Conservation (phyloP, 2,797 vertebrate genomes). For the Malurus leucopterus region DNA sequence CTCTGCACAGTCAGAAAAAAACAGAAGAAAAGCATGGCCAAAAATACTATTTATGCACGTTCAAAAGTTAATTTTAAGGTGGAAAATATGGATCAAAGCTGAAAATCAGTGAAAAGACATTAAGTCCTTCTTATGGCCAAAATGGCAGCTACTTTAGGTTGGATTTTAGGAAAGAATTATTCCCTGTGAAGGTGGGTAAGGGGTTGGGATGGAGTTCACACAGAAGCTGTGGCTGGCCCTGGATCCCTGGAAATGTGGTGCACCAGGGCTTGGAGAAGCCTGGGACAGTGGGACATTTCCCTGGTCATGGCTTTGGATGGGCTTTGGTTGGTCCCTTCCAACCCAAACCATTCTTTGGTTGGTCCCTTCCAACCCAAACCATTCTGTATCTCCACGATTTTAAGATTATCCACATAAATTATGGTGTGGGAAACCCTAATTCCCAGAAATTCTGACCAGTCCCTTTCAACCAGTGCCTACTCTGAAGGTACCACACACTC, state of each 20-base stretch:
- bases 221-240: neutral
- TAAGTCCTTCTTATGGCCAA: neutral
- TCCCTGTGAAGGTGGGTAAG: neutral
- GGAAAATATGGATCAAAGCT: neutral
- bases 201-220: neutral
- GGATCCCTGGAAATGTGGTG: neutral
- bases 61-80: neutral
- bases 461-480: neutral
- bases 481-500: neutral
- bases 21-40: rapidly evolving
- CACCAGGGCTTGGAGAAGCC: rapidly evolving
- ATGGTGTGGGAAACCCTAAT: neutral
- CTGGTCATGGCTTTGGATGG: neutral
- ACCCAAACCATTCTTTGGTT: no score
- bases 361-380: neutral
- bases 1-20: neutral
- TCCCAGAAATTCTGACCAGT: neutral
- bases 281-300: neutral
- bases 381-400: neutral
- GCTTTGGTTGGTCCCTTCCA: neutral
- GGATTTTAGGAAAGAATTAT: neutral
- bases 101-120: neutral
- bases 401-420: neutral
- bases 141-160: neutral
- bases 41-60: rapidly evolving